A percentile compares a stretch with the other conserved stretches of the same genome.
phyloP scores from a whole-genome alignment of 2,113 vertebrate genomes.

The Cololabis saira region DNA sequence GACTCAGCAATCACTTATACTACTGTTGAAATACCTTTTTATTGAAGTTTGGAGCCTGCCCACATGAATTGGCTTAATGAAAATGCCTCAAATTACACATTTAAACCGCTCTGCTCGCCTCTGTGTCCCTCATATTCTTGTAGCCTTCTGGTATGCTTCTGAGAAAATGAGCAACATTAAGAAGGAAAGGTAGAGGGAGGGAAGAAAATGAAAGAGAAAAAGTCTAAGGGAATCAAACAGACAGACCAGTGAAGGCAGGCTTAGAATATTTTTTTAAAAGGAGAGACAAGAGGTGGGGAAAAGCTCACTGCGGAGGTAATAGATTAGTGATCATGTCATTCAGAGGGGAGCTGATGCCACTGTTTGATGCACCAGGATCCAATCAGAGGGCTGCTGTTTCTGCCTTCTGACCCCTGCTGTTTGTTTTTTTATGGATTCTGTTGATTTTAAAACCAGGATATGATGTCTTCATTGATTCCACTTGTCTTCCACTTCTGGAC shows the following conservation, averaged over 20 bases:
- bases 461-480: slow-evolving; percentile 46
- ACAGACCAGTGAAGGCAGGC: slow-evolving; percentile 5
- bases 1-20: slow-evolving; percentile 39
- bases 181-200: not conserved
- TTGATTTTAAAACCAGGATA: slow-evolving; percentile 49
- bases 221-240: slow-evolving; percentile 33
- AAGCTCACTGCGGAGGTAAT: slow-evolving; percentile 45
- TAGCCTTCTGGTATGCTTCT: slow-evolving; percentile 32
- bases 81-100: slow-evolving; percentile 61
- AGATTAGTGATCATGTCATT: slow-evolving; percentile 55
- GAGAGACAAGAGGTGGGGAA: slow-evolving; percentile 16
- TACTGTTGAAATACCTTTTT: slow-evolving; percentile 31
- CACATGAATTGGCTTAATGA: slow-evolving; percentile 59
- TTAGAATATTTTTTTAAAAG: slow-evolving; percentile 22
- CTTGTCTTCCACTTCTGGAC: slow-evolving; percentile 27
- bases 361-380: slow-evolving; percentile 35
- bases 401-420: slow-evolving; percentile 35
- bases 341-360: slow-evolving; percentile 9
- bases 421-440: slow-evolving; percentile 39
- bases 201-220: slow-evolving; percentile 21
- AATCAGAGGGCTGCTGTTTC: slow-evolving; percentile 37
- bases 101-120: slow-evolving; percentile 56
- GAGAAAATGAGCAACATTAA: slow-evolving; percentile 6
- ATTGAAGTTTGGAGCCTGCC: slow-evolving; percentile 19
- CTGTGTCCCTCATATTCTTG: slow-evolving; percentile 39